Evolutionary conservation across 2,113 vertebrate genomes (phyloP).

Genomic region (Rhombomys opimus): DNA sequence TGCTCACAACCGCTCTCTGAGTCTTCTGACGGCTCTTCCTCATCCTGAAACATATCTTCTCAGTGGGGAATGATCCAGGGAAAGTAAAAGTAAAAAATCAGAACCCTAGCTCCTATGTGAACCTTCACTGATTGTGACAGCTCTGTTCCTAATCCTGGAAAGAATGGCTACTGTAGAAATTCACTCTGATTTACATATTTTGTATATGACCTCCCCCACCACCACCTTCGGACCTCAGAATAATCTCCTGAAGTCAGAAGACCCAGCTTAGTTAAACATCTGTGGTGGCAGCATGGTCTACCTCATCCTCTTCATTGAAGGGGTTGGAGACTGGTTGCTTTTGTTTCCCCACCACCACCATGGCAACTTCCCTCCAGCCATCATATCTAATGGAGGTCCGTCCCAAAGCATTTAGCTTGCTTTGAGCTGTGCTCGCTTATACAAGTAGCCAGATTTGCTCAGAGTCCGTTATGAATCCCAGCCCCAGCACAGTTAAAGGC

Average conservation of each 20-base stretch:
- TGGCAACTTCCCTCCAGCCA: neutral
- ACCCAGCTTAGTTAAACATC: neutral
- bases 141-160: neutral
- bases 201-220: neutral
- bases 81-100: neutral
- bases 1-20: neutral
- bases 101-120: neutral
- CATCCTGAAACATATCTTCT: neutral
- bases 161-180: neutral
- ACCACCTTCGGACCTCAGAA: neutral
- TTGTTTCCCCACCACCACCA: neutral
- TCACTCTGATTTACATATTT: neutral
- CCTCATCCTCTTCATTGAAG: neutral
- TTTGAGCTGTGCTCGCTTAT: neutral
- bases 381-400: neutral
- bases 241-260: conserved; percentile 28
- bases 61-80: neutral
- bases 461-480: neutral
- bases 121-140: conserved; percentile 21
- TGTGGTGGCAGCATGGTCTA: conserved; percentile 30
- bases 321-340: neutral
- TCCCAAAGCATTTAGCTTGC: conserved; percentile 51
- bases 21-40: neutral
- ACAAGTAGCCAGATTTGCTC: neutral
- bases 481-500: neutral